Base-by-base conservation (phyloP, 2,888 invertebrate species). In the Cantharis flavilabris region DNA sequence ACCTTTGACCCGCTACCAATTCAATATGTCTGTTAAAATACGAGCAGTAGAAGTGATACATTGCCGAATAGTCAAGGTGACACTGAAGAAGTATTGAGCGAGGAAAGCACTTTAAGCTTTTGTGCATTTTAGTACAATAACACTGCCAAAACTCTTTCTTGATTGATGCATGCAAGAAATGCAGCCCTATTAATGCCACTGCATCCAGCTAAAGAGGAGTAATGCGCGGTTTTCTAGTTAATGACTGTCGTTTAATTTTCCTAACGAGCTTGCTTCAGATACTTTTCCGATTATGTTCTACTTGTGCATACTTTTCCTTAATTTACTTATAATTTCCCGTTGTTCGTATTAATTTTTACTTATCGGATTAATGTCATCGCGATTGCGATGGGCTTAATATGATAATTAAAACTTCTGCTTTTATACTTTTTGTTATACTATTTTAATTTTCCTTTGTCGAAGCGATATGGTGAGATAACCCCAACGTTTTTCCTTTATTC, bases 1-100 rank as follows among this genome's bases (percentile, higher is more conserved):
- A 74, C 71, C 73, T 77, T 71, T 73, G 70, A 77, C 72, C 72
- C 18, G 72, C 23, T 70, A 69, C 62, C 74, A 70, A 74, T 77
- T 77, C 65, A 77, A 77, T 74, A 77, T 73, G 49, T 76, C 69
- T 70, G 64, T 72, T 76, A 69, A 63, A 76, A 33, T 62, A 20
- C 71, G 71, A 20, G 67, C 49, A 73, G 73, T 69, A 28, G 69
- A 71, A 76, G 84, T 87, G 86, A 87, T 87, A 84, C 84, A 86
- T 86, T 83, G 83, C 84, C 81, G 77, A 79, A 80, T 84, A 83
- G 84, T 84, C 83, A 84, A 85, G 84, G 84, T 85, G 85, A 84
- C 86, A 85, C 83, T 82, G 64, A 28, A 83, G 81, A 84, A 84
- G 82, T 85, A 85, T 86, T 82, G 85, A 85, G 80, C 83, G 76